Conservation (phyloP, 2,797 vertebrate genomes). For the Hypotaenidia philippensis region DNA sequence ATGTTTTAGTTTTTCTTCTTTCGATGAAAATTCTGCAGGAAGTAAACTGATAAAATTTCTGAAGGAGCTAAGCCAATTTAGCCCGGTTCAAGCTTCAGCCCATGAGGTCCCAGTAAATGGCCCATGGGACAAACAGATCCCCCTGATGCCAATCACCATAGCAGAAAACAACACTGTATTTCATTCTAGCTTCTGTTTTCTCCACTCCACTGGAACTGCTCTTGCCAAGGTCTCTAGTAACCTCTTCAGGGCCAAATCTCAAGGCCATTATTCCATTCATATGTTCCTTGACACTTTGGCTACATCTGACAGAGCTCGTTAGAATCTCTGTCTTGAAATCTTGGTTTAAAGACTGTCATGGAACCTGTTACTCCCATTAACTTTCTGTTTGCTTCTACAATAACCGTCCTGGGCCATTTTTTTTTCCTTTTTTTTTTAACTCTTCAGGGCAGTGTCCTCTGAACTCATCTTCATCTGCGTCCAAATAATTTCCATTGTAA, state of each 20-base stretch:
- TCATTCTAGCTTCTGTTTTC: constrained; percentile 54
- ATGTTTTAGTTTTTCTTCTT: not conserved
- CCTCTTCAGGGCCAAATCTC: constrained; percentile 60
- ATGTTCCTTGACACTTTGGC: constrained; percentile 67
- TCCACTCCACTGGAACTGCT: constrained; percentile 40
- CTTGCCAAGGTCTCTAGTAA: constrained; percentile 58
- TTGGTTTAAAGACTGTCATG: constrained; percentile 19
- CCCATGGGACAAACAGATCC: constrained; percentile 7
- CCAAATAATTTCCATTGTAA: constrained; percentile 44
- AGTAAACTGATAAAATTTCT: not conserved
- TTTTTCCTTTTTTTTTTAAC: not conserved
- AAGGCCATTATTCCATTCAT: constrained; percentile 51
- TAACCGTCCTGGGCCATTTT: not conserved
- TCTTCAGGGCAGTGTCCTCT: not conserved
- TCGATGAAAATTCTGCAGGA: not conserved
- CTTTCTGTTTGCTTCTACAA: not conserved
- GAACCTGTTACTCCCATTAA: not conserved
- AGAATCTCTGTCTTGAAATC: constrained; percentile 21
- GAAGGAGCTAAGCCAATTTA: not conserved
- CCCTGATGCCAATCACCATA: not conserved
- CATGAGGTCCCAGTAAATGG: not conserved
- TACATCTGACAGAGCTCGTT: constrained; percentile 49
- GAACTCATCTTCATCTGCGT: not conserved
- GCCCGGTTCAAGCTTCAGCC: not conserved
- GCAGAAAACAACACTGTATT: not conserved